A percentile compares a stretch with the other conserved stretches of the same genome.
Evolutionary conservation across 2,797 vertebrate species (phyloP).

Genomic region (Amazona ochrocephala): DNA sequence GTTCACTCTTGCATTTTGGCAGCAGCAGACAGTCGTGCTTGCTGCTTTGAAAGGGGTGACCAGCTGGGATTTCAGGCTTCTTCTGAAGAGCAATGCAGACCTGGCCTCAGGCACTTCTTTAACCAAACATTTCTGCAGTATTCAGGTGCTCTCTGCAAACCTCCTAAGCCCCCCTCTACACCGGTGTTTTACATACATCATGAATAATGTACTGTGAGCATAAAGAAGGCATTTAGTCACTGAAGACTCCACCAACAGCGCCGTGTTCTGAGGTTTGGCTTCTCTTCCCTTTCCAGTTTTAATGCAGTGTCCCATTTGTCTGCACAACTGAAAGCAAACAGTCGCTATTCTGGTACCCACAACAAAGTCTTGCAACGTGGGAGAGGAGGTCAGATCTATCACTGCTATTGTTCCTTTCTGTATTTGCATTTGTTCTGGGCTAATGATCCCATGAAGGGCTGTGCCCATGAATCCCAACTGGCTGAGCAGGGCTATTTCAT

Average conservation of each 20-base stretch:
- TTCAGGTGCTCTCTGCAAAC: background rate
- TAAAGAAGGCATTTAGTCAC: background rate
- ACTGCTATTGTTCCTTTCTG: conserved; percentile 52
- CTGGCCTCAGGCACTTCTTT: background rate
- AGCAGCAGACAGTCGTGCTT: background rate
- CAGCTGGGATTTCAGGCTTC: background rate
- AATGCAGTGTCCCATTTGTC: background rate
- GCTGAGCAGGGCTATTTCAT: conserved; percentile 60
- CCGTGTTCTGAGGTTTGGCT: background rate
- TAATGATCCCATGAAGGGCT: conserved; percentile 62
- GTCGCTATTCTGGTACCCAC: background rate
- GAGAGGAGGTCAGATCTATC: conserved; percentile 35
- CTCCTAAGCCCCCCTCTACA: background rate
- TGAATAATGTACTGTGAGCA: rapidly evolving
- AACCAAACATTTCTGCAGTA: background rate
- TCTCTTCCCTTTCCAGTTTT: background rate
- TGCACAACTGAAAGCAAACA: background rate
- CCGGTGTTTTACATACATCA: background rate
- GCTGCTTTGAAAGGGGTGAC: background rate
- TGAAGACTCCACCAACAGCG: background rate
- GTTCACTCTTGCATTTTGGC: background rate
- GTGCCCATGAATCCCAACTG: conserved; percentile 68
- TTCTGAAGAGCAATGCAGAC: background rate
- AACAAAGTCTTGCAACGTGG: background rate
- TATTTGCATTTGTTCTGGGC: conserved; percentile 73